These are phyloP conservation scores for Thumatha senex DNA, from an alignment of 2,888 invertebrate genomes.

Conservation along the genomic window DNA sequence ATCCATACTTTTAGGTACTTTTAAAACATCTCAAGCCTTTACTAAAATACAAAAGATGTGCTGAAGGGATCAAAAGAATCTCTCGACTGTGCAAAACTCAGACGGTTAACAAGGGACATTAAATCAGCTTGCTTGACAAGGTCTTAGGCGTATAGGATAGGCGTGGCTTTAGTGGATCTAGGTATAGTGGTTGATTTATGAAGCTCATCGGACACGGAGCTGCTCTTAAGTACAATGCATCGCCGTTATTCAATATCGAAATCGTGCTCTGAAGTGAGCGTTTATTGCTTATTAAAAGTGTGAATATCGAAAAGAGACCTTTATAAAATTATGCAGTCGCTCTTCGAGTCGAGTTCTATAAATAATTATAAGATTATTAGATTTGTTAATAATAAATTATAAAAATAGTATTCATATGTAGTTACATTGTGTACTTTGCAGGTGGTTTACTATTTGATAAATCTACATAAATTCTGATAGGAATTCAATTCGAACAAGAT, in stretches of 20 bases:
- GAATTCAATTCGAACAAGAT: too few species aligned
- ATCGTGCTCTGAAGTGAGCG: conserved; percentile 22
- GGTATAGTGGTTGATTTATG: conserved; percentile 27
- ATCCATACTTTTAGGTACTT: too few species aligned
- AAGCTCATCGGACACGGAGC: conserved; percentile 59
- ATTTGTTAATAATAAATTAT: too few species aligned
- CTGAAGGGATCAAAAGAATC: conserved; percentile 59
- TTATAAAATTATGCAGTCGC: conserved; percentile 1
- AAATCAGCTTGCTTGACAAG: conserved; percentile 40
- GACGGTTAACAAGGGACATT: conserved; percentile 47
- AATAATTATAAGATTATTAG: too few species aligned
- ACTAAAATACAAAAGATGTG: conserved; percentile 33
- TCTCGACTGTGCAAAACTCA: conserved; percentile 55
- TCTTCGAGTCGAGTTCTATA: not conserved
- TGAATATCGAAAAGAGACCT: conserved; percentile 13
- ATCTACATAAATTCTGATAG: too few species aligned
- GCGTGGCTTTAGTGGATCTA: conserved; percentile 16
- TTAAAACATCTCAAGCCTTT: not conserved
- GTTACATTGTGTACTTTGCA: too few species aligned
- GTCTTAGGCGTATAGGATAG: conserved; percentile 16
- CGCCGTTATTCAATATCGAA: conserved; percentile 46
- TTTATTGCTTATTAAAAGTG: conserved; percentile 32
- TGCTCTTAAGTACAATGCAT: conserved; percentile 57
- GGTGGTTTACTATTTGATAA: too few species aligned
- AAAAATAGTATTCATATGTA: too few species aligned